A percentile compares a stretch with the other conserved stretches of the same genome.
These are phyloP conservation scores for Microtus richardsoni DNA, from an alignment of 2,113 vertebrate genomes.

Conservation along the genomic window DNA sequence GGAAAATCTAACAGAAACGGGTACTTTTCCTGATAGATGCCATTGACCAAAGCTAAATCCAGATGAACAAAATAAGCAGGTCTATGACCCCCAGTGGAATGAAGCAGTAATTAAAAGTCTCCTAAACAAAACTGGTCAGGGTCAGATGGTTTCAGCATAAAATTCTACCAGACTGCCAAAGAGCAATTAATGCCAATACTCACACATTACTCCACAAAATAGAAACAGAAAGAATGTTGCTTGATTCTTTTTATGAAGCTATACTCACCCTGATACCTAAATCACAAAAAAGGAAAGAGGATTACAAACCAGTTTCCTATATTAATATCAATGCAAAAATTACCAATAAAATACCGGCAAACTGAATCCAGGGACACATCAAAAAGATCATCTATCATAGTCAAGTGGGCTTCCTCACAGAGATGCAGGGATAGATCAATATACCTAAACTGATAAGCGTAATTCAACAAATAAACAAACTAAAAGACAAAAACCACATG, in stretches of 20 bases:
- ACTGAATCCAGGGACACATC: not conserved
- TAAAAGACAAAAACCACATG: not conserved
- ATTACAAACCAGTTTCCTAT: not conserved
- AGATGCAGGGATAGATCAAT: not conserved
- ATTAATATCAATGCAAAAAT: not conserved
- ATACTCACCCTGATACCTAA: not conserved
- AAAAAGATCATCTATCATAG: not conserved
- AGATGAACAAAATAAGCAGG: not conserved
- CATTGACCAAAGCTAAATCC: not conserved
- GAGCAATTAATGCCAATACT: not conserved
- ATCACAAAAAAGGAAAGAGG: not conserved
- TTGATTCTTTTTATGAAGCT: not conserved
- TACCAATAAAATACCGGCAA: not conserved
- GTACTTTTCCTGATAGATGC: not conserved
- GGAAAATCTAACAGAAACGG: not conserved
- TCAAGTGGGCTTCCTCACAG: not conserved
- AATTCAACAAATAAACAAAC: not conserved
- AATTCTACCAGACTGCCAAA: not conserved
- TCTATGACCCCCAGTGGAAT: not conserved
- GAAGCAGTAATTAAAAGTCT: not conserved
- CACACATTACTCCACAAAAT: not conserved
- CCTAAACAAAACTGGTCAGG: not conserved
- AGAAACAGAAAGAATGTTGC: not conserved
- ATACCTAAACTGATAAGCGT: not conserved
- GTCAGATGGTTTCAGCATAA: not conserved